Evolutionary conservation across 2,113 vertebrate species (phyloP).

Genomic region (Amblyopsis rosae): DNA sequence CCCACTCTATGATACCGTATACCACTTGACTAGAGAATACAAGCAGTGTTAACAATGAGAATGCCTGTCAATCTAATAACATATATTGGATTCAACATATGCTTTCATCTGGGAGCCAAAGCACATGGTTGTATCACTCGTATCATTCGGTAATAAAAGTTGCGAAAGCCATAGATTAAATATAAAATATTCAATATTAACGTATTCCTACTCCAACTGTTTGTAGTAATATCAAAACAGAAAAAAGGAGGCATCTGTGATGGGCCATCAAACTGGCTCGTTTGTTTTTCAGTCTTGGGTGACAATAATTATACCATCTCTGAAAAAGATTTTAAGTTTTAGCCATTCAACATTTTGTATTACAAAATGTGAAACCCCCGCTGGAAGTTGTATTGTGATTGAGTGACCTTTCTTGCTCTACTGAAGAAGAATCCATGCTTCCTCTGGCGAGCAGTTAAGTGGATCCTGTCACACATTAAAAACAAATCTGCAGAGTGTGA

Average conservation of each 20-base stretch:
- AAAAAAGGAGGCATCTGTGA: not conserved
- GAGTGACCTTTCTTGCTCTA: slow-evolving; percentile 17
- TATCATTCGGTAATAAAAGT: not conserved
- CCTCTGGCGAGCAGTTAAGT: slow-evolving; percentile 51
- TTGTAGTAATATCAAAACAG: slow-evolving; percentile 2
- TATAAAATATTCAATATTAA: slow-evolving; percentile 7
- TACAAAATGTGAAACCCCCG: slow-evolving; percentile 4
- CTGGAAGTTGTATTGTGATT: slow-evolving; percentile 5
- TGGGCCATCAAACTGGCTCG: slow-evolving; percentile 7
- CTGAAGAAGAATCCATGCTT: slow-evolving; percentile 20
- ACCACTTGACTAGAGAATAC: too few relatives aligned
- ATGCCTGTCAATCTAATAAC: too few relatives aligned
- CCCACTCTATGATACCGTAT: too few relatives aligned
- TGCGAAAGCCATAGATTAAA: not conserved
- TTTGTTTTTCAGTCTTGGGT: slow-evolving; percentile 9
- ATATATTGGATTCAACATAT: too few relatives aligned
- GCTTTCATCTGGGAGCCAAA: not conserved
- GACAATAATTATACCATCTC: slow-evolving; percentile 22
- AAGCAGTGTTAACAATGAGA: too few relatives aligned
- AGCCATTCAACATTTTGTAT: slow-evolving; percentile 19
- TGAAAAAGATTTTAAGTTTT: slow-evolving; percentile 40
- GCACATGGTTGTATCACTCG: not conserved
- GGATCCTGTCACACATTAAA: slow-evolving; percentile 72
- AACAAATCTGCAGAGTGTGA: slow-evolving; percentile 65
- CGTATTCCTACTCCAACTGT: too few relatives aligned